A percentile compares a stretch with the other conserved stretches of the same genome.
Conservation (phyloP, 2,797 vertebrate genomes). For the Staurois parvus region DNA sequence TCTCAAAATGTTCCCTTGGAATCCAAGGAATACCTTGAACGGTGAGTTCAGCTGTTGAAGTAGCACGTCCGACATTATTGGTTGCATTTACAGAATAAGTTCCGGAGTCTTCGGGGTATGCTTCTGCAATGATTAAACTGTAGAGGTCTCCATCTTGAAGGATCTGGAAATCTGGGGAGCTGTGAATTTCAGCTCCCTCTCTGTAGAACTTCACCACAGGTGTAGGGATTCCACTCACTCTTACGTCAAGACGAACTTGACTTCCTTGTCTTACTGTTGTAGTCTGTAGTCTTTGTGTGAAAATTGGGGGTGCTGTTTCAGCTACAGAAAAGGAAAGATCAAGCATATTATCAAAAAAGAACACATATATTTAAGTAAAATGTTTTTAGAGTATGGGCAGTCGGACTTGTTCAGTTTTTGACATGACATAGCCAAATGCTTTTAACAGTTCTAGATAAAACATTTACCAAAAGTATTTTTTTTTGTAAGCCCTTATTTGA, state of each 20-base stretch:
- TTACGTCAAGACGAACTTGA: constrained; percentile 93
- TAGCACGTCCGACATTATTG: constrained; percentile 95
- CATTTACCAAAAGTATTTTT: too few relatives aligned
- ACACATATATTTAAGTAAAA: background rate
- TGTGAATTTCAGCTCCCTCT: constrained; percentile 98
- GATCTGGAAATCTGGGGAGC: constrained; percentile 97
- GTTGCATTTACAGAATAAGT: constrained; percentile 95
- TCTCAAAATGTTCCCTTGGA: too few relatives aligned
- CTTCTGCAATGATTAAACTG: constrained; percentile 95
- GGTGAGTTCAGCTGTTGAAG: constrained; percentile 93
- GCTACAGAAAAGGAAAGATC: constrained; percentile 70
- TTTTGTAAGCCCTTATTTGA: too few relatives aligned
- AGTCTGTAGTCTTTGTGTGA: constrained; percentile 95
- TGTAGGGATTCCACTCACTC: constrained; percentile 95
- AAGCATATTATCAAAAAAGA: background rate
- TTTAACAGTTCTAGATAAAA: too few relatives aligned
- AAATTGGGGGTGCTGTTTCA: constrained; percentile 94
- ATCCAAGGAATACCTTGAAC: constrained; percentile 84
- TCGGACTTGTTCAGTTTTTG: too few relatives aligned
- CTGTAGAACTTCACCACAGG: constrained; percentile 97
- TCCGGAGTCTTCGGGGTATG: constrained; percentile 96
- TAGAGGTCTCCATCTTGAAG: constrained; percentile 94
- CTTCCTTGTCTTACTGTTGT: constrained; percentile 93
- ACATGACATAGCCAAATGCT: too few relatives aligned
- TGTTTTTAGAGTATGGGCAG: background rate